Evolutionary conservation across 2,797 vertebrate species (phyloP).

Genomic region (Arremon aurantiirostris): DNA sequence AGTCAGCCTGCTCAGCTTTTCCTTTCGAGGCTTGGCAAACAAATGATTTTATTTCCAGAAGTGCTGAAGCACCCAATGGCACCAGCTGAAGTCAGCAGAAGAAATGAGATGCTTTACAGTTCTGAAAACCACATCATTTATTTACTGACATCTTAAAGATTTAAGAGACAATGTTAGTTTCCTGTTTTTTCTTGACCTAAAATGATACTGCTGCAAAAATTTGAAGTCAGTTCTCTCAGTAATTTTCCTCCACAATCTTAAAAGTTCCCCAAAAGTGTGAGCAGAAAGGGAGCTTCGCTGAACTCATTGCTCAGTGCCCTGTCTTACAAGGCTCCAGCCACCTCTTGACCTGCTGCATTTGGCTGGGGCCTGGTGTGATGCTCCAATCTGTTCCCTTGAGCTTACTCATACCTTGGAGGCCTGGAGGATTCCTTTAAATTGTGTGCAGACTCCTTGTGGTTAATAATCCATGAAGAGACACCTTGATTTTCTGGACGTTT

Average conservation of each 20-base stretch:
- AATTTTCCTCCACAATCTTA: not conserved
- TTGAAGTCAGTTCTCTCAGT: not conserved
- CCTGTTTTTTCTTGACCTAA: not conserved
- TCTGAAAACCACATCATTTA: slow-evolving; percentile 46
- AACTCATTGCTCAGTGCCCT: not conserved
- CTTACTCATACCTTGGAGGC: accelerated
- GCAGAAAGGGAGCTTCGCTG: not conserved
- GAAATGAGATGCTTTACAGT: slow-evolving; percentile 7
- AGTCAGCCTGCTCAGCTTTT: slow-evolving; percentile 62
- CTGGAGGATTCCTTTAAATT: not conserved
- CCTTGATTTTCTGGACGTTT: not conserved
- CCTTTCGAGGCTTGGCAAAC: not conserved
- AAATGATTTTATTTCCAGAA: slow-evolving; percentile 58
- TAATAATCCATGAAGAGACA: not conserved
- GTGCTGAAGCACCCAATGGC: slow-evolving; percentile 32
- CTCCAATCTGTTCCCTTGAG: not conserved
- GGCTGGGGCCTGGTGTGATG: not conserved
- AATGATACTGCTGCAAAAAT: not conserved
- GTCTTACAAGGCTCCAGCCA: not conserved
- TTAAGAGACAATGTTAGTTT: slow-evolving; percentile 15
- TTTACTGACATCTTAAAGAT: slow-evolving; percentile 50
- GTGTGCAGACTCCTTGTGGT: not conserved
- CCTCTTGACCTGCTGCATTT: not conserved
- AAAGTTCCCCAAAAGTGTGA: not conserved
- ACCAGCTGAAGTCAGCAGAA: slow-evolving; percentile 61